Evolutionary conservation across 2,113 vertebrate genomes (phyloP).

Genomic region (Psettodes erumei): DNA sequence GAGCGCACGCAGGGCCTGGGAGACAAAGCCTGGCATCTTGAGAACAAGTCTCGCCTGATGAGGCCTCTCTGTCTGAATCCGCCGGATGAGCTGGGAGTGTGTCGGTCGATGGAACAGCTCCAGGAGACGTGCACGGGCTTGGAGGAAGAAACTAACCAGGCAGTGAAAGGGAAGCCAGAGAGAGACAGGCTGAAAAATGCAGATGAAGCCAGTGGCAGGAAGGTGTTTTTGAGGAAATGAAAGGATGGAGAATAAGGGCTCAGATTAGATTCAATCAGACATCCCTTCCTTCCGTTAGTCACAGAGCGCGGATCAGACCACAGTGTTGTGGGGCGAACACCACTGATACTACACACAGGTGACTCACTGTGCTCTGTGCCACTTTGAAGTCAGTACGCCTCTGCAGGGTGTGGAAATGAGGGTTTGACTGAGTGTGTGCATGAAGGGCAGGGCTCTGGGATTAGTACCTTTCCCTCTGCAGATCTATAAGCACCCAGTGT

Average conservation of each 20-base stretch:
- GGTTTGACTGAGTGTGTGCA: constrained; percentile 45
- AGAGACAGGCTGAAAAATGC: constrained; percentile 21
- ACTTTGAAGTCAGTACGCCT: constrained; percentile 50
- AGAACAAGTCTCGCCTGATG: constrained; percentile 65
- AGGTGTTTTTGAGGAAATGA: constrained; percentile 51
- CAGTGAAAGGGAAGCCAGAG: constrained; percentile 27
- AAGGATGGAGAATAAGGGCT: constrained; percentile 42
- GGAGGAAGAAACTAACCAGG: constrained; percentile 38
- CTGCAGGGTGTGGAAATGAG: constrained; percentile 58
- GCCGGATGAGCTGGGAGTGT: constrained; percentile 51
- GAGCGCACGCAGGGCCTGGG: constrained; percentile 36
- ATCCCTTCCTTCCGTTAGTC: constrained; percentile 35
- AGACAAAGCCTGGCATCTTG: constrained; percentile 59
- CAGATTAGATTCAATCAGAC: constrained; percentile 59
- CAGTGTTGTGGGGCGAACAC: neutral
- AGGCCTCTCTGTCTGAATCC: constrained; percentile 66
- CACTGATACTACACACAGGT: constrained; percentile 43
- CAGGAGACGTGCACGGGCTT: constrained; percentile 47
- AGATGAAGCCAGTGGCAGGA: constrained; percentile 25
- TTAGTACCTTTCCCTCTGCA: constrained; percentile 63
- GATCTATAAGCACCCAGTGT: constrained; percentile 60
- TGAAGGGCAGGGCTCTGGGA: constrained; percentile 39
- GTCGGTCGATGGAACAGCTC: constrained; percentile 55
- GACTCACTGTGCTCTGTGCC: constrained; percentile 45
- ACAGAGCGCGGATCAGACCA: constrained; percentile 39